Base-by-base conservation (phyloP, 2,888 invertebrate species). In the Dryomyza anilis region DNA sequence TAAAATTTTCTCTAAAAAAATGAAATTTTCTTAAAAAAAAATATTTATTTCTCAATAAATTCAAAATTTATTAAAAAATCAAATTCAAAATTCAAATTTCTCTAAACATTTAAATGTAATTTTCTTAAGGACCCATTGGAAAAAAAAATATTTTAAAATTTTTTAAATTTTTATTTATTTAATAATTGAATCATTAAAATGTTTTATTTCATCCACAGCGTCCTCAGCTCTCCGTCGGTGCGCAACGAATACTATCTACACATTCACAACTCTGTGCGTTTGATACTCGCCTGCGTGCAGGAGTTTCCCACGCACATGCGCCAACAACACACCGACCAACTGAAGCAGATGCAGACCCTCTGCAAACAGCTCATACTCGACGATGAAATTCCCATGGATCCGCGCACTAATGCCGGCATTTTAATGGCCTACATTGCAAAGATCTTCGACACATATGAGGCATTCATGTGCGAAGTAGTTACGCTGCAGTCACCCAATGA, bases 321-420 rank as follows among this genome's bases (percentile, higher is more conserved):
- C 14, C 7, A 19, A 3, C 48, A 63, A 0, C 67, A 74, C 10
- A 62, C 59, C n/a, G 66, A 68, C 2, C 66, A 70, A 58, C 60
- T 81, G 4, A 65, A 60, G 14, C 45, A 70, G 7, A 59, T 78
- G 1, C 70, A 68, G 61, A 30, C 57, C 3, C 55, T 67, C 14
- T 70, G 77, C 56, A 75, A 82, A 27, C 59, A 78, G 2, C 68
- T 86, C 7, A 74, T 87, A 64, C 78, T 79, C 53, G 80, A 87
- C 71, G 80, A 82, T 4, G 86, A 87, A 65, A 83, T 88, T 1
- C 87, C 88, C 0, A 88, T 89, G 86, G 90, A 91, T 73, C 87
- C 88, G 0, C 89, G 89, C 74, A 86, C 86, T 6, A 87, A 90
- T 72, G 86, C 87, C 68, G 89, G 88, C 0, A 85, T 89, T 39